Percentiles rank a stretch among this genome's conserved stretches.
These are phyloP conservation scores for Esox niger DNA, from an alignment of 2,113 vertebrate genomes.

Conservation along the genomic window DNA sequence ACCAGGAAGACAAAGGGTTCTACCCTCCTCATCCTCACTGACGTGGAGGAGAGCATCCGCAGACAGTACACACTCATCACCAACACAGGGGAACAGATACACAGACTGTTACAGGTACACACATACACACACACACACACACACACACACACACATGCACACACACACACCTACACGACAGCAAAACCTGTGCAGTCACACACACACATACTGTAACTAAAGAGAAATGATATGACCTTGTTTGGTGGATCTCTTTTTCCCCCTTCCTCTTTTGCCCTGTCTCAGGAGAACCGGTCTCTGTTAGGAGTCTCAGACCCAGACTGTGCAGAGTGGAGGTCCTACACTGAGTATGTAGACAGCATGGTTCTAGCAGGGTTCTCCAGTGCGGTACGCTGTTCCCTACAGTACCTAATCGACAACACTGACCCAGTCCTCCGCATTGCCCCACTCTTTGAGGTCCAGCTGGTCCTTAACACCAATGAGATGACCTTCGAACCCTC, in stretches of 20 bases:
- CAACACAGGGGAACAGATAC: slow-evolving; percentile 64
- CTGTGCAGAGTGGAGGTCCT: slow-evolving; percentile 74
- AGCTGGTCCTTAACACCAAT: slow-evolving; percentile 68
- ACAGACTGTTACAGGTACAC: slow-evolving; percentile 56
- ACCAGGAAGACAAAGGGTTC: slow-evolving; percentile 53
- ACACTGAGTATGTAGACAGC: slow-evolving; percentile 73
- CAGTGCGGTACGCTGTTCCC: slow-evolving; percentile 73
- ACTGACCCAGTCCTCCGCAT: slow-evolving; percentile 66
- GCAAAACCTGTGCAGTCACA: too few relatives aligned
- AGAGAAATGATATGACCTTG: too few relatives aligned
- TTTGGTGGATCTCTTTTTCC: not conserved
- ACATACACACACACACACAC: slow-evolving; percentile 5
- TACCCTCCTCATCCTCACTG: slow-evolving; percentile 57
- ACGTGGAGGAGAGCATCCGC: slow-evolving; percentile 60
- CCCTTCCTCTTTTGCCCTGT: not conserved
- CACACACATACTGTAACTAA: too few relatives aligned
- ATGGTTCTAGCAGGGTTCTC: slow-evolving; percentile 76
- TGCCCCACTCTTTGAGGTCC: slow-evolving; percentile 75
- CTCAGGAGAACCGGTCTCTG: slow-evolving; percentile 77
- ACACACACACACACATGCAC: not conserved
- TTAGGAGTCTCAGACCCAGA: slow-evolving; percentile 66
- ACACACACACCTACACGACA: too few relatives aligned
- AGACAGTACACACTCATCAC: slow-evolving; percentile 58
- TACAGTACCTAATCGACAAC: slow-evolving; percentile 77
- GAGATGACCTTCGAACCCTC: slow-evolving; percentile 72